Conservation (phyloP, 2,888 invertebrate species). For the Marronus borbonicus region DNA sequence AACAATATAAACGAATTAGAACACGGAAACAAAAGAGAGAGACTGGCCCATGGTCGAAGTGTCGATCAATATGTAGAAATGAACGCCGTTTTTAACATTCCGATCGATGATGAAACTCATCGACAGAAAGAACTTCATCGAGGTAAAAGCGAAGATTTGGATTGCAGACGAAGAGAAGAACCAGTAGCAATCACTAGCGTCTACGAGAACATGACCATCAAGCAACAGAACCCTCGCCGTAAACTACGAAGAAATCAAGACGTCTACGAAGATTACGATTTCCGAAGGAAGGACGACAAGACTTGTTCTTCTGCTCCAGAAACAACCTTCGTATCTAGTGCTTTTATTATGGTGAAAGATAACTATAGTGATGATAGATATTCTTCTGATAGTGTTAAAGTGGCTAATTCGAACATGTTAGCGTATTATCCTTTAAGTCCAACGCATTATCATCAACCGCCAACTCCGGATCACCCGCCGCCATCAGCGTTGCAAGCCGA, state of each 20-base stretch:
- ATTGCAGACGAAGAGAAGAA: constrained; percentile 71
- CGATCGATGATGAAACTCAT: constrained; percentile 67
- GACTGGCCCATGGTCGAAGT: constrained; percentile 80
- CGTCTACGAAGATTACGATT: constrained; percentile 77
- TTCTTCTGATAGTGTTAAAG: constrained; percentile 62
- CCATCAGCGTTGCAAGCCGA: constrained; percentile 92
- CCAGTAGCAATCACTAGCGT: constrained; percentile 83
- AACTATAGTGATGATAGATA: constrained; percentile 69
- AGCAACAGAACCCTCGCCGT: constrained; percentile 81
- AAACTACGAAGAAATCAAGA: constrained; percentile 78
- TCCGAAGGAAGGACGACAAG: constrained; percentile 64
- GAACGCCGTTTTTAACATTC: constrained; percentile 74
- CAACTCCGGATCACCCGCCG: constrained; percentile 95
- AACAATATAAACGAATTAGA: constrained; percentile 80
- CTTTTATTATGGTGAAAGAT: constrained; percentile 72
- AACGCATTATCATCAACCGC: constrained; percentile 91
- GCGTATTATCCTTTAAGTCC: constrained; percentile 83
- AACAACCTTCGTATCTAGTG: constrained; percentile 73
- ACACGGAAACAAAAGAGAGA: constrained; percentile 71
- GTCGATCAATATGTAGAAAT: constrained; percentile 86
- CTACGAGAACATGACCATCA: constrained; percentile 81
- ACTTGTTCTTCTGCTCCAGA: constrained; percentile 65
- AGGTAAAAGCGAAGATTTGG: constrained; percentile 69
- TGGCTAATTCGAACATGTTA: constrained; percentile 52
- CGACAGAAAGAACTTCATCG: constrained; percentile 66